phyloP scores from a whole-genome alignment of 2,888 invertebrate species.

The Anthrax anthrax region DNA sequence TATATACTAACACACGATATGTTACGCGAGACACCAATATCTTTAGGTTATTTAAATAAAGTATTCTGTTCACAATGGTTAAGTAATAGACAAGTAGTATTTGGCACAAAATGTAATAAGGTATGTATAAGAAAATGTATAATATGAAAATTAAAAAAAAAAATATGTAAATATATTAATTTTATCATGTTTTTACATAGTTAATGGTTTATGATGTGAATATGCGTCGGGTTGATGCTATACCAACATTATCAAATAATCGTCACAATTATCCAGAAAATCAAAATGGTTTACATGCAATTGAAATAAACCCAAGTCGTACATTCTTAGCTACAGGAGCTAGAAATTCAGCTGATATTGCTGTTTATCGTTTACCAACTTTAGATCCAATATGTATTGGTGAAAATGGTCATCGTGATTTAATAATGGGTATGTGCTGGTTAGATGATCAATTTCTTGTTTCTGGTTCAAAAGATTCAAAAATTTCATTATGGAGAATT shows the following conservation, averaged over 20 bases:
- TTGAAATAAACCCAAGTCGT: slow-evolving; percentile 85
- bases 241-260: slow-evolving; percentile 66
- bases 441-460: slow-evolving; percentile 90
- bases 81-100: slow-evolving; percentile 85
- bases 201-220: slow-evolving; percentile 85
- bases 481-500: slow-evolving; percentile 80
- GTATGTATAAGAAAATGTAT: slow-evolving; percentile 37
- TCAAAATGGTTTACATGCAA: slow-evolving; percentile 84
- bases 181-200: slow-evolving; percentile 32
- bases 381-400: slow-evolving; percentile 89
- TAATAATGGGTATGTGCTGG: slow-evolving; percentile 87
- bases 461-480: slow-evolving; percentile 84
- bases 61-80: slow-evolving; percentile 95
- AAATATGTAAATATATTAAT: neutral
- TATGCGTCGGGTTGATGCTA: slow-evolving; percentile 72
- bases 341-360: slow-evolving; percentile 82
- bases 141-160: too few species aligned
- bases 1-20: slow-evolving; percentile 83
- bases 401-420: slow-evolving; percentile 79
- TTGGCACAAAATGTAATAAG: slow-evolving; percentile 96
- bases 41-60: slow-evolving; percentile 75
- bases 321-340: slow-evolving; percentile 86
- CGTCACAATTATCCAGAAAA: slow-evolving; percentile 36
- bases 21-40: slow-evolving; percentile 71
- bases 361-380: slow-evolving; percentile 76